A percentile compares a stretch with the other conserved stretches of the same genome.
phyloP scores from a whole-genome alignment of 2,888 invertebrate species.

The Erebia palarica region DNA sequence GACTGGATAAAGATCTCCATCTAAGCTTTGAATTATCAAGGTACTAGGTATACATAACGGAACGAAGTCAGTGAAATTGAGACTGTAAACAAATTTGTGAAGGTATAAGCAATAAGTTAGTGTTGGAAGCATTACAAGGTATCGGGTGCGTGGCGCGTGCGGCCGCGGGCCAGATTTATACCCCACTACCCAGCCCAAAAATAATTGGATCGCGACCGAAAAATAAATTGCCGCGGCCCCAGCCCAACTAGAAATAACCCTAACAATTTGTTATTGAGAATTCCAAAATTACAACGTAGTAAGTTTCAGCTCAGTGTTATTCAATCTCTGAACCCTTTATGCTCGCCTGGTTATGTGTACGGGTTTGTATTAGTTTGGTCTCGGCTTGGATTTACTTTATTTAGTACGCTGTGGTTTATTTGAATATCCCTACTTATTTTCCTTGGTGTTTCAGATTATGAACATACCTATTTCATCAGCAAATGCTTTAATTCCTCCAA shows the following conservation, averaged over 20 bases:
- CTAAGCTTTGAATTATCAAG: not conserved
- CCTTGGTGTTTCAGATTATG: not conserved
- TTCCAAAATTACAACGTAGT: conserved; percentile 56
- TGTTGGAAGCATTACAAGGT: conserved; percentile 45
- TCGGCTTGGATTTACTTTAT: conserved; percentile 6
- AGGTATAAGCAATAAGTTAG: conserved; percentile 50
- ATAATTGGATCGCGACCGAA: conserved; percentile 78
- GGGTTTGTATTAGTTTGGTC: conserved; percentile 18
- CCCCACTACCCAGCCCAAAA: conserved; percentile 73
- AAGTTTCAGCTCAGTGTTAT: conserved; percentile 43
- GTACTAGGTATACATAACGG: not conserved
- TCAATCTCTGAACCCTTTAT: conserved; percentile 41
- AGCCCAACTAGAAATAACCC: conserved; percentile 58
- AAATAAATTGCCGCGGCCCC: conserved; percentile 70
- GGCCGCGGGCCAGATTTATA: conserved; percentile 55
- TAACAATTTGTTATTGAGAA: conserved; percentile 68
- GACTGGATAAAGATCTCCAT: not conserved
- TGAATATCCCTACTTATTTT: not conserved
- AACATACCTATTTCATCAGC: too few species aligned
- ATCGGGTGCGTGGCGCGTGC: conserved; percentile 58
- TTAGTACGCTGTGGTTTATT: not conserved
- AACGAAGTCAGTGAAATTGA: conserved; percentile 27
- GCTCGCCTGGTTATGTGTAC: conserved; percentile 32
- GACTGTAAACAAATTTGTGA: conserved; percentile 37
- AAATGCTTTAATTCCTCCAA: not conserved